Evolutionary conservation across 2,888 invertebrate species (phyloP).

Genomic region (Cabera pusaria): DNA sequence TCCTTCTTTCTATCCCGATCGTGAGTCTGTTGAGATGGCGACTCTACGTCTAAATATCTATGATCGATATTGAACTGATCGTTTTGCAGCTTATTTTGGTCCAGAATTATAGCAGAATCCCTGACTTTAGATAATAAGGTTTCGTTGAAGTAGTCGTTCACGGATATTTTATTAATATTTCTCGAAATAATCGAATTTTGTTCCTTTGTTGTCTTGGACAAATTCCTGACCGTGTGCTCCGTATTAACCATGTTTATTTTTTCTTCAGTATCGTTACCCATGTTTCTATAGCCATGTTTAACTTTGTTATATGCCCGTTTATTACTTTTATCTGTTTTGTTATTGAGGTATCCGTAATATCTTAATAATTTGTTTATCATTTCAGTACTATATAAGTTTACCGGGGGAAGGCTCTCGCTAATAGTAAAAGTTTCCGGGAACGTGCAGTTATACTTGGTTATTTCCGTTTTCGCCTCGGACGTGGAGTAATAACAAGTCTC

Average conservation of each 20-base stretch:
- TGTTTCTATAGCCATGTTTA: slow-evolving; percentile 29
- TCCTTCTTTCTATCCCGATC: slow-evolving; percentile 45
- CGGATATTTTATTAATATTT: slow-evolving; percentile 49
- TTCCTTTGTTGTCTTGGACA: slow-evolving; percentile 34
- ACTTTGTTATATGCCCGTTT: slow-evolving; percentile 48
- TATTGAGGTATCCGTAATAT: slow-evolving; percentile 74
- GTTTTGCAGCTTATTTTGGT: slow-evolving; percentile 62
- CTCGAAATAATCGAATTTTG: slow-evolving; percentile 38
- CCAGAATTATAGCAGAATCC: slow-evolving; percentile 58
- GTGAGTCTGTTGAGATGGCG: slow-evolving; percentile 39
- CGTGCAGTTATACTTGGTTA: slow-evolving; percentile 74
- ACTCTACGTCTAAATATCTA: slow-evolving; percentile 57
- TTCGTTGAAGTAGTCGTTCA: slow-evolving; percentile 56
- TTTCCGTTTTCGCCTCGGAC: slow-evolving; percentile 67
- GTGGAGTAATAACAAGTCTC: slow-evolving; percentile 77
- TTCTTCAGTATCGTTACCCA: slow-evolving; percentile 28
- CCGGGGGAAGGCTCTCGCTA: slow-evolving; percentile 75
- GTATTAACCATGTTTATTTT: slow-evolving; percentile 27
- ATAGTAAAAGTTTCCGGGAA: slow-evolving; percentile 79
- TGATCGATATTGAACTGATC: slow-evolving; percentile 61
- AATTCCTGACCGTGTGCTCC: slow-evolving; percentile 32
- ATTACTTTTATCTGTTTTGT: slow-evolving; percentile 66
- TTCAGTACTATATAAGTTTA: slow-evolving; percentile 77
- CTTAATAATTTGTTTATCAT: slow-evolving; percentile 77
- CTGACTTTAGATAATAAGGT: slow-evolving; percentile 51